These are phyloP conservation scores for Aplysina aerophoba DNA, from an alignment of 37 sponge, comb jelly and placozoan species.

Conservation along the genomic window DNA sequence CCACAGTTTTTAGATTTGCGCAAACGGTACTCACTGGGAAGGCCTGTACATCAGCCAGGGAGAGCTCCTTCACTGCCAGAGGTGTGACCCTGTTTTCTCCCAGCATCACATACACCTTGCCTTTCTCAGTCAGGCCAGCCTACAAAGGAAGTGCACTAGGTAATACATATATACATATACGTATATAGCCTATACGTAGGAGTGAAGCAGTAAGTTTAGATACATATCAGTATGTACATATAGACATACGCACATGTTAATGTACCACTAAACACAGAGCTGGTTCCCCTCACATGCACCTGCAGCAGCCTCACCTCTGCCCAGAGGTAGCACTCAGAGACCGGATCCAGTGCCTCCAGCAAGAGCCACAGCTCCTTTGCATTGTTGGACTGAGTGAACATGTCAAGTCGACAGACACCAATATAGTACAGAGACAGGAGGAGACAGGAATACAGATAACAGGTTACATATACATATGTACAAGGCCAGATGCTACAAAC, in stretches of 20 bases:
- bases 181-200: too few species aligned
- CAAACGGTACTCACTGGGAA: not conserved
- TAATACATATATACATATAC: too few species aligned
- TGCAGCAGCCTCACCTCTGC: constrained; percentile 44
- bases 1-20: too few species aligned
- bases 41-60: constrained; percentile 38
- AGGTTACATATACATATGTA: not conserved
- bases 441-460: not conserved
- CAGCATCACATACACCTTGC: constrained; percentile 54
- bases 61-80: constrained; percentile 25
- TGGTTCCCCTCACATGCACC: not conserved
- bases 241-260: too few species aligned
- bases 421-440: not conserved
- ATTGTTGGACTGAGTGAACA: constrained; percentile 41
- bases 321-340: constrained; percentile 45
- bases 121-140: constrained; percentile 57
- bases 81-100: constrained; percentile 35
- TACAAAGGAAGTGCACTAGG: not conserved
- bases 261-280: too few species aligned
- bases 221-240: too few species aligned
- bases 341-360: constrained; percentile 41
- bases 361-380: constrained; percentile 60
- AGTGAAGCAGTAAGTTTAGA: too few species aligned
- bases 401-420: too few species aligned
- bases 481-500: not conserved